These are phyloP conservation scores for Chalcis sispes DNA, from an alignment of 2,888 invertebrate species.

Conservation along the genomic window DNA sequence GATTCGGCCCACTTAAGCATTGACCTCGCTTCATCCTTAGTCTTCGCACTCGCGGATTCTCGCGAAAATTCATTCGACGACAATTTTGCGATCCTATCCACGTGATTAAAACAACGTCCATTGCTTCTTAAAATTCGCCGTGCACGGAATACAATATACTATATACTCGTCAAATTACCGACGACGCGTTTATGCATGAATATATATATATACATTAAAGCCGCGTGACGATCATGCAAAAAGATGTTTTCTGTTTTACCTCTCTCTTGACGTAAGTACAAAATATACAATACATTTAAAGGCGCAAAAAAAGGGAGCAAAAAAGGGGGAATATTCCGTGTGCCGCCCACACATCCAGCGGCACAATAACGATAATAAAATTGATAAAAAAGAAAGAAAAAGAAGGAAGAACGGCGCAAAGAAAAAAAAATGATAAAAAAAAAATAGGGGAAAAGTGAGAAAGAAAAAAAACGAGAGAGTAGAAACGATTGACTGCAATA, in stretches of 20 bases:
- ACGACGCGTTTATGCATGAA: not conserved
- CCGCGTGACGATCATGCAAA: conserved; percentile 46
- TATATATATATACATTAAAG: not conserved
- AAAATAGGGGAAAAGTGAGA: not conserved
- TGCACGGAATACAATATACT: conserved; percentile 48
- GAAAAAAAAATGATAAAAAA: conserved; percentile 40
- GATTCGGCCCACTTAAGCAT: too few relatives aligned
- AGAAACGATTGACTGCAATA: not conserved
- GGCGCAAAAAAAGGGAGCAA: too few relatives aligned
- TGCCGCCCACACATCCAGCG: not conserved
- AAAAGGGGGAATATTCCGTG: not conserved
- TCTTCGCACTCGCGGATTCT: not conserved
- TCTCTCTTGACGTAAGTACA: conserved; percentile 31
- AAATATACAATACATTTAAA: conserved; percentile 4
- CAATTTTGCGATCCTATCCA: conserved; percentile 37
- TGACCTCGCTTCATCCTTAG: too few relatives aligned
- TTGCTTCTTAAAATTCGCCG: conserved; percentile 21
- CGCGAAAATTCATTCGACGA: not conserved
- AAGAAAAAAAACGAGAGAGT: not conserved
- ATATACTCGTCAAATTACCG: conserved; percentile 22
- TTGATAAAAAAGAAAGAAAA: conserved; percentile 41
- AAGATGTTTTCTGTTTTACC: conserved; percentile 43
- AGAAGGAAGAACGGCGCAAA: not conserved
- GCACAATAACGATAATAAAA: conserved; percentile 36
- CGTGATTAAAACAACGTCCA: conserved; percentile 34